These are phyloP conservation scores for Hyles euphorbiae DNA, from an alignment of 1,140 invertebrate species.

Conservation along the genomic window DNA sequence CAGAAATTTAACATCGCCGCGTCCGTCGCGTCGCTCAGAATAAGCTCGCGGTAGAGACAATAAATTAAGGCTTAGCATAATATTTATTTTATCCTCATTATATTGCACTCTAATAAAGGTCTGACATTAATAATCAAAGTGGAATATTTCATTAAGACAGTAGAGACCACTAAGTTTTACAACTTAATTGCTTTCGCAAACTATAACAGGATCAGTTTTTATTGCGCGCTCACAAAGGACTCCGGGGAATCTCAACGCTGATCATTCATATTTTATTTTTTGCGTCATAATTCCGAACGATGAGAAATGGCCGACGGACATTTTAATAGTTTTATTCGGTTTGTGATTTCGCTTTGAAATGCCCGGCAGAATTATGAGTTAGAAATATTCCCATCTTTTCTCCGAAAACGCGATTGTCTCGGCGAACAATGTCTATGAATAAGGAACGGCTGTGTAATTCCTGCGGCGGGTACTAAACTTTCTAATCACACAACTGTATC, in stretches of 20 bases:
- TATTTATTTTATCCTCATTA: constrained; percentile 44
- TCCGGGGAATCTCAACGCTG: constrained; percentile 42
- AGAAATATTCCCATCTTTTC: constrained; percentile 17
- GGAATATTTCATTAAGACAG: constrained; percentile 67
- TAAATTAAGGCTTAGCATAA: constrained; percentile 38
- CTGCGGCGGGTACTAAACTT: constrained; percentile 30
- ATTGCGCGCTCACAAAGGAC: constrained; percentile 43
- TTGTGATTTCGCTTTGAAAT: constrained; percentile 18
- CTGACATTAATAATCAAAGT: constrained; percentile 57
- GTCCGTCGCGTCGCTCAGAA: too few relatives aligned
- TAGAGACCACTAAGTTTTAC: constrained; percentile 64
- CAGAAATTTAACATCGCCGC: too few relatives aligned
- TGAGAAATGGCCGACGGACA: constrained; percentile 46
- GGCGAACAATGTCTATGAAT: constrained; percentile 3
- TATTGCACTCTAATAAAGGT: constrained; percentile 47
- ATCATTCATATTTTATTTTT: constrained; percentile 56
- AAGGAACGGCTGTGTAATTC: constrained; percentile 17
- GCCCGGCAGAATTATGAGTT: constrained; percentile 24
- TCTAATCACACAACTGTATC: constrained; percentile 55
- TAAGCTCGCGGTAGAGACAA: constrained; percentile 8
- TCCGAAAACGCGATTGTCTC: constrained; percentile 5
- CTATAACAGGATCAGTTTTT: constrained; percentile 67
- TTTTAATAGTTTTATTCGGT: constrained; percentile 35
- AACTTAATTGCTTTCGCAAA: constrained; percentile 70
- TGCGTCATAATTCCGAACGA: constrained; percentile 52